A percentile compares a stretch with the other conserved stretches of the same genome.
Conservation (phyloP, 2,797 vertebrate species). For the Pseudomugil tenellus region DNA sequence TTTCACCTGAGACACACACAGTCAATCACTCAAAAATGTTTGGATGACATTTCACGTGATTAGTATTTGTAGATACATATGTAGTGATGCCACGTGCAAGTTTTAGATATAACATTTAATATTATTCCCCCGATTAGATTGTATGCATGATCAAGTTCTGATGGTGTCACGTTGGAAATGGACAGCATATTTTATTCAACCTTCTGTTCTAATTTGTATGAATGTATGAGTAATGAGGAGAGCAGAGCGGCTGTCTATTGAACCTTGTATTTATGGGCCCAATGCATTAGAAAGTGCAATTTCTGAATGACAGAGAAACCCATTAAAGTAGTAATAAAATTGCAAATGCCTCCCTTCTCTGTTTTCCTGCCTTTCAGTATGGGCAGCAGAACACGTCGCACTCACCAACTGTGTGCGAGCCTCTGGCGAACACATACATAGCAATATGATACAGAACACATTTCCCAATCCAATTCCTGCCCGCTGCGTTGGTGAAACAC, state of each 20-base stretch:
- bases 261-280: slow-evolving; percentile 78
- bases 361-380: slow-evolving; percentile 73
- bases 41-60: slow-evolving; percentile 48
- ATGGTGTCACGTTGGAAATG: slow-evolving; percentile 65
- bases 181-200: slow-evolving; percentile 77
- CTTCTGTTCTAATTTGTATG: slow-evolving; percentile 77
- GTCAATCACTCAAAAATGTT: slow-evolving; percentile 28
- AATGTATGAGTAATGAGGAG: slow-evolving; percentile 80
- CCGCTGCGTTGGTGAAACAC: slow-evolving; percentile 75
- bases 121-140: slow-evolving; percentile 59
- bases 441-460: slow-evolving; percentile 73
- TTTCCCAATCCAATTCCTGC: slow-evolving; percentile 80
- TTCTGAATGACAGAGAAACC: slow-evolving; percentile 76
- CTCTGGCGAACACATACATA: slow-evolving; percentile 66
- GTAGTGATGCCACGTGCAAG: slow-evolving; percentile 15
- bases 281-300: slow-evolving; percentile 77
- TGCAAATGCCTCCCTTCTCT: slow-evolving; percentile 78
- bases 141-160: slow-evolving; percentile 69
- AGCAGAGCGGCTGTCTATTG: slow-evolving; percentile 71
- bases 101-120: slow-evolving; percentile 55
- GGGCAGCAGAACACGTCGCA: slow-evolving; percentile 61
- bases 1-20: slow-evolving; percentile 19
- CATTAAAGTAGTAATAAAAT: slow-evolving; percentile 83
- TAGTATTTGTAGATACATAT: slow-evolving; percentile 51
- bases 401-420: slow-evolving; percentile 61